phyloP scores from a whole-genome alignment of 2,113 vertebrate genomes.

The Rhea pennata region DNA sequence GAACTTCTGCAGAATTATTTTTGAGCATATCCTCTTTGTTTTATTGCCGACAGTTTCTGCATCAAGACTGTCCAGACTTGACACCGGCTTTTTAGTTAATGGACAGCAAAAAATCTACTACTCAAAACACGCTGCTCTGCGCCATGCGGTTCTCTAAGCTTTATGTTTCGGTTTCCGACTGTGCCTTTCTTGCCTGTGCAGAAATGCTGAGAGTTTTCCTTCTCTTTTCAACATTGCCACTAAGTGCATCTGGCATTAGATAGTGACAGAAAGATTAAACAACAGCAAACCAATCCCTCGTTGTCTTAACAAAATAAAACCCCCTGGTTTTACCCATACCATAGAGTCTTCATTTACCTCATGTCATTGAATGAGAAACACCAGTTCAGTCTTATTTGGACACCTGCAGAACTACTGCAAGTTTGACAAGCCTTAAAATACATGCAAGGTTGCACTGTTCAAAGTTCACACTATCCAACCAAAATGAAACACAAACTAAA shows the following conservation, averaged over 20 bases:
- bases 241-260: background rate
- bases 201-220: background rate
- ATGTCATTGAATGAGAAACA: background rate
- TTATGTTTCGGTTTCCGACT: background rate
- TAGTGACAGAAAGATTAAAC: background rate
- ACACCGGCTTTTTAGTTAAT: background rate
- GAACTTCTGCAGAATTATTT: background rate
- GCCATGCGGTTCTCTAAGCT: background rate
- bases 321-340: background rate
- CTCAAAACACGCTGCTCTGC: background rate
- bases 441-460: background rate
- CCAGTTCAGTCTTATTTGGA: background rate
- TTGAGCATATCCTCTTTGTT: background rate
- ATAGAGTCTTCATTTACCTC: background rate
- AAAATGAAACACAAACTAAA: background rate
- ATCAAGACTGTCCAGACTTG: background rate
- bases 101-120: background rate
- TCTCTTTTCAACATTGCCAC: constrained; percentile 3
- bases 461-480: background rate
- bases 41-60: background rate
- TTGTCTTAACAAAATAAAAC: background rate
- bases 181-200: background rate
- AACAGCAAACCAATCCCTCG: background rate
- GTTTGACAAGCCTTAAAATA: background rate
- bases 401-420: background rate